Conservation (phyloP, 2,113 vertebrate species). For the Oophaga pumilio region DNA sequence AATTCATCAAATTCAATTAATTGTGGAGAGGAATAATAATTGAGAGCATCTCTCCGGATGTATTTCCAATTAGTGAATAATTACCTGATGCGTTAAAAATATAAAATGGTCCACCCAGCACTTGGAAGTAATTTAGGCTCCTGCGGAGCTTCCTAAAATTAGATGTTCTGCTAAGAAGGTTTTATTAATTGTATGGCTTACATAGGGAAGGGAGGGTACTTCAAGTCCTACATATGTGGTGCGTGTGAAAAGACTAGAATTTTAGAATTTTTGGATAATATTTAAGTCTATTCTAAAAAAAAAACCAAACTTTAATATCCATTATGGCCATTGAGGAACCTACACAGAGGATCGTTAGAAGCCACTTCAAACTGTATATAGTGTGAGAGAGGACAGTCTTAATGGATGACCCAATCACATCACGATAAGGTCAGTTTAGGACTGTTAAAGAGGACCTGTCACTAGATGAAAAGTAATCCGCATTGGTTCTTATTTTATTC, state of each 20-base stretch:
- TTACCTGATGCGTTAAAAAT: slow-evolving; percentile 16
- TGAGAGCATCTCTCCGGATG: slow-evolving; percentile 18
- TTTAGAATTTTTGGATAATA: not conserved
- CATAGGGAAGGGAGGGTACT: not conserved
- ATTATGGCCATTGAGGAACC: not conserved
- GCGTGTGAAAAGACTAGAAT: not conserved
- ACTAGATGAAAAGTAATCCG: too few relatives aligned
- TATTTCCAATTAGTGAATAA: slow-evolving; percentile 48
- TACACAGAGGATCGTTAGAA: not conserved
- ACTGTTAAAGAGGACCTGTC: not conserved
- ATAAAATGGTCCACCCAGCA: slow-evolving; percentile 15
- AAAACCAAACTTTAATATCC: not conserved
- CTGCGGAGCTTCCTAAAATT: slow-evolving; percentile 15
- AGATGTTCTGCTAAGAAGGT: not conserved
- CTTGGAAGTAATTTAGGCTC: slow-evolving; percentile 16
- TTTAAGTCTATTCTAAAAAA: too few relatives aligned
- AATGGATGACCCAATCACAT: not conserved
- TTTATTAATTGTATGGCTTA: slow-evolving; percentile 17
- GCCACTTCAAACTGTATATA: not conserved
- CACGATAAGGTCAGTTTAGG: not conserved
- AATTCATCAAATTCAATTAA: slow-evolving; percentile 47
- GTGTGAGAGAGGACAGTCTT: not conserved
- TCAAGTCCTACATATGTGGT: not conserved
- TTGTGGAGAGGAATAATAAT: slow-evolving; percentile 41
- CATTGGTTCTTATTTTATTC: too few relatives aligned